Evolutionary conservation across 2,797 vertebrate genomes (phyloP), one percentile per base, ranked within the genome.

Genomic region (Argentina silus): DNA sequence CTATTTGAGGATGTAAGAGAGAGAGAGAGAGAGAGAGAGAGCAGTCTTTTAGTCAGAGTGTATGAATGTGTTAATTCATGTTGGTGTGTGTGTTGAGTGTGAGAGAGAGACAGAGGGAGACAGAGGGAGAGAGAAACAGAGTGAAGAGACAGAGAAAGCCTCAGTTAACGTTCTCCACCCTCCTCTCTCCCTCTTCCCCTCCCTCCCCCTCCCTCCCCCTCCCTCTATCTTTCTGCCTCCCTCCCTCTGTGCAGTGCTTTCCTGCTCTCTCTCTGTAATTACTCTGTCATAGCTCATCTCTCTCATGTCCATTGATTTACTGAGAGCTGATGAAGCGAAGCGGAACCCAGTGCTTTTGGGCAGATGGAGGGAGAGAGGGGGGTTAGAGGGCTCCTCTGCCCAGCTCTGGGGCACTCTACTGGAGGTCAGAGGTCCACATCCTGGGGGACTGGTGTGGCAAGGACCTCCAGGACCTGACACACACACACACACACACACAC

Each of bases 241-340:
- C 61, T 63, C 61, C 21, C 19, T 45, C 47, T 23, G 53, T n/a
- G 15, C 12, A 23, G 8, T 23, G 12, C 59, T 61, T n/a, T 43
- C 51, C 51, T 5, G 19, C 36, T 72, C 76, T 12, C 74, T 70
- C 65, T 57, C 69, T 87, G 77, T 82, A 86, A 88, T 87, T 83
- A 83, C 79, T 83, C 81, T 77, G 82, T 87, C 84, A 80, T 81
- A 81, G 85, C 86, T 86, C 81, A 81, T 85, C 82, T 79, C 81
- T 77, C 80, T 69, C 81, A 80, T 83, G 82, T 78, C 75, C 77
- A 90, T 92, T 87, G 89, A 91, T 91, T 91, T 81, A 75, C 81
- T 74, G 74, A 73, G 79, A 79, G 85, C 84, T 80, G 85, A 90
- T 89, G 90, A 93, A 90, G 85, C 90, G 83, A 84, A 83, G 89